A percentile compares a stretch with the other conserved stretches of the same genome.
Conservation (phyloP, 1,140 invertebrate species). For the Spodoptera litura region DNA sequence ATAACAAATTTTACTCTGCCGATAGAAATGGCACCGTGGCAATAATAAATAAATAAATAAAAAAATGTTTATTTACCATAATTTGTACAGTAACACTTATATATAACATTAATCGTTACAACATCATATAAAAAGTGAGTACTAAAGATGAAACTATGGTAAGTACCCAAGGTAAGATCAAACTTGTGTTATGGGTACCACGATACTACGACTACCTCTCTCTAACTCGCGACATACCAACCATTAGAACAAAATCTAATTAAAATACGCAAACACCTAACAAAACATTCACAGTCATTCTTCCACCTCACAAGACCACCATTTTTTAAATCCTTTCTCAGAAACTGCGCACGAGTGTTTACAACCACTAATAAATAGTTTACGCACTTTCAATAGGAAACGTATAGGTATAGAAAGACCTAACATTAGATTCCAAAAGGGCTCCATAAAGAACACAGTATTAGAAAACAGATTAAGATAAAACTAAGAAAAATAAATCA, state of each 20-base stretch:
- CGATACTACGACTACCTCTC: not conserved
- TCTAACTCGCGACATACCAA: not conserved
- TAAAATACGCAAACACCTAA: not conserved
- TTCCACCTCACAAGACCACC: not conserved
- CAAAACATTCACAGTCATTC: not conserved
- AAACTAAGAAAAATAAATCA: constrained; percentile 77
- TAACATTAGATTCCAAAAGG: constrained; percentile 56
- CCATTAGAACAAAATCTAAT: not conserved
- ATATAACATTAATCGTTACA: too few species aligned
- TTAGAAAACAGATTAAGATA: constrained; percentile 72
- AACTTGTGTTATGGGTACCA: too few species aligned
- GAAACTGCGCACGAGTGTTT: constrained; percentile 28
- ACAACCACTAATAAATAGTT: constrained; percentile 30
- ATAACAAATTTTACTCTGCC: too few species aligned
- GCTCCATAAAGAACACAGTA: constrained; percentile 61
- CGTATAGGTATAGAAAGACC: constrained; percentile 40
- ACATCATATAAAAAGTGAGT: too few species aligned
- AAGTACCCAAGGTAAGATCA: too few species aligned
- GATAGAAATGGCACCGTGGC: too few species aligned
- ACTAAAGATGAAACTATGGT: too few species aligned
- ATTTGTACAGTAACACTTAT: too few species aligned
- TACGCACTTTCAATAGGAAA: constrained; percentile 15
- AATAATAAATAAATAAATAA: too few species aligned
- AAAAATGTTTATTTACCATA: too few species aligned
- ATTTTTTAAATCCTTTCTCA: constrained; percentile 33